Conservation (phyloP, 1,140 invertebrate species). For the Lineus longissimus region DNA sequence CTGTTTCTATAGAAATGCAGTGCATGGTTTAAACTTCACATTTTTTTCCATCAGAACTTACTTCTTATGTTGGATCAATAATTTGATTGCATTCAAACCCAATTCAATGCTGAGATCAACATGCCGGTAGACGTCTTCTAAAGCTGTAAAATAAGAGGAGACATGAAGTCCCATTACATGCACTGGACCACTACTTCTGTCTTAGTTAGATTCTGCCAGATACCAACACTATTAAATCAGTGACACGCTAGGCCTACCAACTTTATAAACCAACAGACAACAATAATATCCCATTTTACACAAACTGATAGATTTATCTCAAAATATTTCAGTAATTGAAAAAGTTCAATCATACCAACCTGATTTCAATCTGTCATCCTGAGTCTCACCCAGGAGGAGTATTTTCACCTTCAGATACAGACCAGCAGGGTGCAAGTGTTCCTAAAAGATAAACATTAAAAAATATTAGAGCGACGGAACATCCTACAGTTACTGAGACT, state of each 20-base stretch:
- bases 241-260: too few species aligned
- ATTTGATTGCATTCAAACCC: constrained; percentile 26
- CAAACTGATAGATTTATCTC: too few species aligned
- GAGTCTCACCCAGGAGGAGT: constrained; percentile 18
- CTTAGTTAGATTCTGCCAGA: too few species aligned
- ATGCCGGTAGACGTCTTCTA: constrained; percentile 28
- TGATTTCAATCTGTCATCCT: constrained; percentile 16
- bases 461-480: too few species aligned
- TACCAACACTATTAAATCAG: too few species aligned
- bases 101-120: constrained; percentile 31
- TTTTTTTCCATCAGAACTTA: neutral
- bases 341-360: constrained; percentile 18
- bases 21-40: too few species aligned
- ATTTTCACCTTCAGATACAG: constrained; percentile 30
- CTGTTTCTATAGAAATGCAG: too few species aligned
- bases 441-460: constrained; percentile 17
- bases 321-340: too few species aligned
- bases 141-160: constrained; percentile 22
- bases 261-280: too few species aligned
- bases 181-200: too few species aligned
- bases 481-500: too few species aligned
- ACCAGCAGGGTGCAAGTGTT: constrained; percentile 31
- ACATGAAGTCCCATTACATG: neutral
- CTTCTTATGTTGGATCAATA: constrained; percentile 21
- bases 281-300: too few species aligned